Percentiles rank a stretch among this genome's conserved stretches.
Conservation (phyloP, 1,140 invertebrate species). For the Macrobrachium rosenbergii region DNA sequence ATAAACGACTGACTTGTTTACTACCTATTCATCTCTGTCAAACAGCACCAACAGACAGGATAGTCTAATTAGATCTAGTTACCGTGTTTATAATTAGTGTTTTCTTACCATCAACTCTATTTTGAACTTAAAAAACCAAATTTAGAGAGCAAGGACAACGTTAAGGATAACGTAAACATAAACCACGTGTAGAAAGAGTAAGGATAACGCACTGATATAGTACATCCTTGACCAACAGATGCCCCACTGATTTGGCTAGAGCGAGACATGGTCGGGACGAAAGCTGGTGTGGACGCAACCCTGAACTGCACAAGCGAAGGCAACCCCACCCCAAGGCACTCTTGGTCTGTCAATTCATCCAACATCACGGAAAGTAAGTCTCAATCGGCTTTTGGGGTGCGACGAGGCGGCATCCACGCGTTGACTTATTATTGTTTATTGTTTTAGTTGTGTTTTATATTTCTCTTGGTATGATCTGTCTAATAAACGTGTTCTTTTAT, state of each 20-base stretch:
- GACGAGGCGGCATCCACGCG: not conserved
- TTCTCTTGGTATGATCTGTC: not conserved
- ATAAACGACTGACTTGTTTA: too few species aligned
- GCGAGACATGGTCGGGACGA: conserved; percentile 54
- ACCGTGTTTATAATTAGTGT: too few species aligned
- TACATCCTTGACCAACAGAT: conserved; percentile 28
- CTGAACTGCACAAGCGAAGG: conserved; percentile 65
- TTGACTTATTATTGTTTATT: not conserved
- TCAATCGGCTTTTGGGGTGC: too few species aligned
- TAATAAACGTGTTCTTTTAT: too few species aligned
- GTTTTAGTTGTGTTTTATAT: not conserved
- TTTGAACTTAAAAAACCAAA: too few species aligned
- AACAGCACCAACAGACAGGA: too few species aligned
- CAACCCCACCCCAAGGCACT: conserved; percentile 59
- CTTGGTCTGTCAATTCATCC: conserved; percentile 47
- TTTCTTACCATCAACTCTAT: too few species aligned
- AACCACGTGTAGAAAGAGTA: not conserved
- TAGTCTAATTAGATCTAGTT: too few species aligned
- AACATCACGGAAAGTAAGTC: conserved; percentile 50
- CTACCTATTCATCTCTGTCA: too few species aligned
- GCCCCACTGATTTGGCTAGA: conserved; percentile 63
- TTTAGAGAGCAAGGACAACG: too few species aligned
- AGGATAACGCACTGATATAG: not conserved
- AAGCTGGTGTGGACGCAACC: conserved; percentile 49
- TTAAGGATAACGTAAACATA: not conserved